phyloP scores from a whole-genome alignment of 2,797 vertebrate species.

The Paguma larvata region DNA sequence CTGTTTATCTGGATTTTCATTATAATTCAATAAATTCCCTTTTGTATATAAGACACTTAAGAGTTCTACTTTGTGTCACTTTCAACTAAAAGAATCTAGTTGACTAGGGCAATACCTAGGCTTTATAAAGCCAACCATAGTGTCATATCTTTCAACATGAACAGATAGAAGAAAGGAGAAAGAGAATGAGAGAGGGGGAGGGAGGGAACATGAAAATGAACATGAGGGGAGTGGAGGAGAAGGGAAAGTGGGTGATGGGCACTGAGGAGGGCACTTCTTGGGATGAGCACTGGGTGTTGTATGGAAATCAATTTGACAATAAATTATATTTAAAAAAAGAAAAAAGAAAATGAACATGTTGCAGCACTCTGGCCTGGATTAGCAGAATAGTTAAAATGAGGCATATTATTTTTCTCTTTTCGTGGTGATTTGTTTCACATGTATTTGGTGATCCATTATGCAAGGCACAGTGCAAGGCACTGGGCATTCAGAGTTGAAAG shows the following conservation, averaged over 20 bases:
- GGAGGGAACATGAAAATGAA: neutral
- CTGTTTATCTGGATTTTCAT: constrained; percentile 19
- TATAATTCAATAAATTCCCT: neutral
- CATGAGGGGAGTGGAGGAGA: too few relatives aligned
- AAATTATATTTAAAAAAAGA: too few relatives aligned
- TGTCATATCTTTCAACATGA: constrained; percentile 31
- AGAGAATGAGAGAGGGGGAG: neutral
- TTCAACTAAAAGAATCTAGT: neutral
- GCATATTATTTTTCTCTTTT: neutral
- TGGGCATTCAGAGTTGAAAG: constrained; percentile 15
- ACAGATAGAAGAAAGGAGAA: neutral
- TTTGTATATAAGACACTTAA: constrained; percentile 11
- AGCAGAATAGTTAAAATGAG: constrained; percentile 36
- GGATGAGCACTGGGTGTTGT: too few relatives aligned
- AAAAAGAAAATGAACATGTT: neutral
- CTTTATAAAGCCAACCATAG: neutral
- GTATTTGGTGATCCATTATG: neutral
- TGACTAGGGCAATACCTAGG: neutral
- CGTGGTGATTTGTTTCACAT: constrained; percentile 39
- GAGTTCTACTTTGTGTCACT: constrained; percentile 33
- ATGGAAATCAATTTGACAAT: too few relatives aligned
- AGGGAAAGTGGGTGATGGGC: too few relatives aligned
- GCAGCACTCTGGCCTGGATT: neutral
- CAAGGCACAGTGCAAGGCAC: neutral
- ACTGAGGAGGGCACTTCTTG: too few relatives aligned